phyloP scores from a whole-genome alignment of 2,797 vertebrate species.

The Amphiprion clarkii region DNA sequence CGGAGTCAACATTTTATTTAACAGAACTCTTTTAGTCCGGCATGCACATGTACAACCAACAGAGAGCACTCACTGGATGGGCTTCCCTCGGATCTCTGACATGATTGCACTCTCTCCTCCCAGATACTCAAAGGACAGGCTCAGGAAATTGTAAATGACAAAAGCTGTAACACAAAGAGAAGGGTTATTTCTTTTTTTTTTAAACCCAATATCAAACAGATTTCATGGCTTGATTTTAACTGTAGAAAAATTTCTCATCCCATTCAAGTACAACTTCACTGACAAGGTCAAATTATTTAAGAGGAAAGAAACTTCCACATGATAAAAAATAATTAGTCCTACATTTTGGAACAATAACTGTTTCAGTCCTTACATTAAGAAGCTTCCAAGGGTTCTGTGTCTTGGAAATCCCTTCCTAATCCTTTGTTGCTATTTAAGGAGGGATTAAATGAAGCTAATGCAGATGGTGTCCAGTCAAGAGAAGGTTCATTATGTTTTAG shows the following conservation, averaged over 20 bases:
- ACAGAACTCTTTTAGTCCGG: background rate
- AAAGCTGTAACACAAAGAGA: conserved; percentile 88
- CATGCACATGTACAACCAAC: background rate
- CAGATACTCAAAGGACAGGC: conserved; percentile 97
- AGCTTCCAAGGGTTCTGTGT: conserved; percentile 75
- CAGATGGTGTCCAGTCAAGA: conserved; percentile 78
- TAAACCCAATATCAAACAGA: background rate
- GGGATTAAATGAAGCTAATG: conserved; percentile 83
- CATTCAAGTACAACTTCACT: conserved; percentile 52
- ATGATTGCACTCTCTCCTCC: conserved; percentile 98
- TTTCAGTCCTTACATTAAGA: conserved; percentile 76
- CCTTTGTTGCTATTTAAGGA: conserved; percentile 85
- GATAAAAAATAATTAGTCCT: conserved; percentile 73
- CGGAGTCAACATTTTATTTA: background rate
- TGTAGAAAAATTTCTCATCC: conserved; percentile 28
- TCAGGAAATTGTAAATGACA: conserved; percentile 98
- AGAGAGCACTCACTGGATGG: conserved; percentile 88
- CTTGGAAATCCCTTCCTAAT: conserved; percentile 83
- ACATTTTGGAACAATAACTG: conserved; percentile 74
- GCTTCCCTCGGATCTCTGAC: conserved; percentile 96
- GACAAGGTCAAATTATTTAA: conserved; percentile 57
- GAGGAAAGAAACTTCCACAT: conserved; percentile 28
- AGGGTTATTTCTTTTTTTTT: conserved; percentile 2
- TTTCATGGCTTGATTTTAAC: conserved; percentile 11
- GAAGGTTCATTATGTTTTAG: conserved; percentile 76